Percentiles rank a stretch among this genome's conserved stretches.
Conservation (phyloP, 2,113 vertebrate species). For the Tenrec ecaudatus region DNA sequence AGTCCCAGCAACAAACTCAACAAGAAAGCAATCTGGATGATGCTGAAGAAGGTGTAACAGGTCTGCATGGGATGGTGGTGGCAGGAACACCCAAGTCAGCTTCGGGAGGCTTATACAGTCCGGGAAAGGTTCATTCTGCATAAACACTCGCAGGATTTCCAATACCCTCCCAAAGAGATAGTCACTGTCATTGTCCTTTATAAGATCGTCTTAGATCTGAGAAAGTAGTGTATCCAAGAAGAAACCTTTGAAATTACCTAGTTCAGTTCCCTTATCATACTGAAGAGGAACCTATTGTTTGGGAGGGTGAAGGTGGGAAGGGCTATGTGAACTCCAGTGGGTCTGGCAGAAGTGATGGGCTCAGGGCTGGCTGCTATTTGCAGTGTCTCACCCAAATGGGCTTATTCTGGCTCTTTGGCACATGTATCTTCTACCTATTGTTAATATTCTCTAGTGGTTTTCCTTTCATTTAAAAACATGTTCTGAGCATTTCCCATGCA, state of each 20-base stretch:
- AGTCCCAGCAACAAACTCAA: background rate
- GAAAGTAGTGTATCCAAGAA: background rate
- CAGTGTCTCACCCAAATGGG: background rate
- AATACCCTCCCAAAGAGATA: background rate
- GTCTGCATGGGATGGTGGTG: background rate
- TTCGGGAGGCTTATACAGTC: background rate
- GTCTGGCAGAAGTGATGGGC: rapidly evolving
- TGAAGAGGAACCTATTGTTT: background rate
- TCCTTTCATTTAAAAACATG: background rate
- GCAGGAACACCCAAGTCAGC: background rate
- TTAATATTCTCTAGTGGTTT: background rate
- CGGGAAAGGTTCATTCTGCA: no score
- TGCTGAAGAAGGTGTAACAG: background rate
- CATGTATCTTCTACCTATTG: background rate
- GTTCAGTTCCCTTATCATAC: background rate
- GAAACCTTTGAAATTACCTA: background rate
- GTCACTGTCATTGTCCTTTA: background rate
- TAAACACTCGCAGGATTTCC: background rate
- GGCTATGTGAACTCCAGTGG: no score
- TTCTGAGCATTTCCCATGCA: background rate
- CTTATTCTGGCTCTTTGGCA: background rate
- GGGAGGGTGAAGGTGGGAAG: background rate
- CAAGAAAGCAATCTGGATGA: background rate
- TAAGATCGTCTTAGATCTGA: background rate
- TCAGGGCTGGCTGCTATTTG: background rate